Evolutionary conservation across 2,797 vertebrate species (phyloP).

Genomic region (Anguilla anguilla): DNA sequence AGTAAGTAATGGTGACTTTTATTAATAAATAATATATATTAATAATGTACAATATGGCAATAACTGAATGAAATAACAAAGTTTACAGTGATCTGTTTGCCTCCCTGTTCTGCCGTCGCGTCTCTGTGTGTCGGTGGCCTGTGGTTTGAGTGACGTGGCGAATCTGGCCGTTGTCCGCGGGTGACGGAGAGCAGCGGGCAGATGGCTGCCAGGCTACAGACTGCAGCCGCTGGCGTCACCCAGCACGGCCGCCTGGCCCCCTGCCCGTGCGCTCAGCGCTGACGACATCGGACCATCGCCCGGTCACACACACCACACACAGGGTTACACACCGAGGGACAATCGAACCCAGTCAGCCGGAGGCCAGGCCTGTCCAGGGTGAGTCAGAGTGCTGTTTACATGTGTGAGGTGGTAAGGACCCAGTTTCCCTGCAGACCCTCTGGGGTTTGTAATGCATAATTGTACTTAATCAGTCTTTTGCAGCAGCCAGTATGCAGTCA

Average conservation of each 20-base stretch:
- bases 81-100: not conserved
- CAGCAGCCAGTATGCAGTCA: not conserved
- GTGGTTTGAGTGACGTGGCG: not conserved
- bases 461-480: not conserved
- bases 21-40: not conserved
- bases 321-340: slow-evolving; percentile 8
- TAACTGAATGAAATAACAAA: not conserved
- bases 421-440: not conserved
- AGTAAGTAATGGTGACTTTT: not conserved
- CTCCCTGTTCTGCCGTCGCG: not conserved
- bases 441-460: not conserved
- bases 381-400: not conserved
- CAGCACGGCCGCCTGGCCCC: not conserved
- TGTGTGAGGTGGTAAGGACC: not conserved
- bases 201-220: not conserved
- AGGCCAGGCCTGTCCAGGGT: not conserved
- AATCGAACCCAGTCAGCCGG: not conserved
- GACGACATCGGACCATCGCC: not conserved
- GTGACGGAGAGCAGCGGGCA: slow-evolving; percentile 7
- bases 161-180: not conserved
- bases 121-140: not conserved
- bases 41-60: not conserved
- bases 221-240: not conserved
- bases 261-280: not conserved
- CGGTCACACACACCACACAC: not conserved